Conservation (phyloP, 2,113 vertebrate species). For the Micromys minutus region DNA sequence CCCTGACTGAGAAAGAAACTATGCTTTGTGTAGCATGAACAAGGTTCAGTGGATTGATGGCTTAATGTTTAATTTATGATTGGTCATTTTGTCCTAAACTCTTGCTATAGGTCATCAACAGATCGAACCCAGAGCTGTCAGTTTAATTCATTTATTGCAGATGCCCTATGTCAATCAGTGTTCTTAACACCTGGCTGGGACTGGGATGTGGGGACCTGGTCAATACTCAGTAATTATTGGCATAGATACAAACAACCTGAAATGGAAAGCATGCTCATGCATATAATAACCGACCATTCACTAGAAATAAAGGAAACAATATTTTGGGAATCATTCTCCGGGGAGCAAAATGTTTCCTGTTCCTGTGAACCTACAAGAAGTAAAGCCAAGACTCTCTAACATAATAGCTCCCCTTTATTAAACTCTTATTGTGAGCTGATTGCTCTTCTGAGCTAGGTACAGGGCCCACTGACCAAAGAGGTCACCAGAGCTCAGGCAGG, state of each 20-base stretch:
- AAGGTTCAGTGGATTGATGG: not conserved
- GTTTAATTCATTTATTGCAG: constrained; percentile 27
- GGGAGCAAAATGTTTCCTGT: constrained; percentile 3
- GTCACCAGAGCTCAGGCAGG: not conserved
- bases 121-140: not conserved
- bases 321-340: constrained; percentile 30
- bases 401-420: not conserved
- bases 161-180: constrained; percentile 14
- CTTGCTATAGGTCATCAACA: not conserved
- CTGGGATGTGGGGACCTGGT: not conserved
- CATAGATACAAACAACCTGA: not conserved
- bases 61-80: not conserved
- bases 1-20: not conserved
- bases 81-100: not conserved
- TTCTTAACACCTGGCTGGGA: constrained; percentile 18
- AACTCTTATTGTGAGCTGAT: not conserved
- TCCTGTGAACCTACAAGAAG: not conserved
- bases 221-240: constrained; percentile 30
- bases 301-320: constrained; percentile 23
- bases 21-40: not conserved
- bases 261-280: not conserved
- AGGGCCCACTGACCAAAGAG: not conserved
- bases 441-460: not conserved
- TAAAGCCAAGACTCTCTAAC: not conserved
- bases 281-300: not conserved